Evolutionary conservation across 2,797 vertebrate species (phyloP), one percentile per base, ranked within the genome.

Genomic region (Argyrosomus regius): DNA sequence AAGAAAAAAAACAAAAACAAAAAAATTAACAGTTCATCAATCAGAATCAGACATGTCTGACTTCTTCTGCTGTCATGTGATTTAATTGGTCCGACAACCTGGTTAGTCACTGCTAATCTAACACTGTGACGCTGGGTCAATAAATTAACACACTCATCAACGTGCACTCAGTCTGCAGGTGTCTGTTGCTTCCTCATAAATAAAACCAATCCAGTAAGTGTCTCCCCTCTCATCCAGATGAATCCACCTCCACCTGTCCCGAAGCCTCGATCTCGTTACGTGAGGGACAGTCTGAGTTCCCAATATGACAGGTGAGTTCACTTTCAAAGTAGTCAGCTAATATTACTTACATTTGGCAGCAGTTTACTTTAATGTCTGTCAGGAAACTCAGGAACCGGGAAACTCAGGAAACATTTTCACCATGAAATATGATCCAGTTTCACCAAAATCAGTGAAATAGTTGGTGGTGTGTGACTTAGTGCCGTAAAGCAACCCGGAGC

Each of bases 231-330:
- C 46, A 12, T 43, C 11, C 65, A 92, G 92, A 93, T 93, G 93
- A 22, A 71, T 56, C 31, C 79, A 65, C 72, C 74, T 3, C 28
- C 74, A 41, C 92, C 92, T 0, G 77, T 93, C 20, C 92, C 92
- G 0, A 94, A 93, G 43, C 92, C 93, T 53, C 82, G 91, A 16
- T 11, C 52, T 52, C 72, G 84, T 5, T 92, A 90, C 66, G 31
- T 12, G 3, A 75, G 63, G 6, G 73, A 78, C 50, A 78, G 62
- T 26, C 18, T 57, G 9, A 56, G 59, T 61, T 78, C 74, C 7
- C 54, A 5, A 1, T 60, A 24, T 39, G 83, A 76, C 53, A 80
- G 65, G 91, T 90, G 14, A 77, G 72, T 17, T 31, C 45, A 65
- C 22, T 2, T 52, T 66, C 35, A 57, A 31, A 58, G 8, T 39